Evolutionary conservation across 2,113 vertebrate genomes (phyloP).

Genomic region (Podilymbus podiceps): DNA sequence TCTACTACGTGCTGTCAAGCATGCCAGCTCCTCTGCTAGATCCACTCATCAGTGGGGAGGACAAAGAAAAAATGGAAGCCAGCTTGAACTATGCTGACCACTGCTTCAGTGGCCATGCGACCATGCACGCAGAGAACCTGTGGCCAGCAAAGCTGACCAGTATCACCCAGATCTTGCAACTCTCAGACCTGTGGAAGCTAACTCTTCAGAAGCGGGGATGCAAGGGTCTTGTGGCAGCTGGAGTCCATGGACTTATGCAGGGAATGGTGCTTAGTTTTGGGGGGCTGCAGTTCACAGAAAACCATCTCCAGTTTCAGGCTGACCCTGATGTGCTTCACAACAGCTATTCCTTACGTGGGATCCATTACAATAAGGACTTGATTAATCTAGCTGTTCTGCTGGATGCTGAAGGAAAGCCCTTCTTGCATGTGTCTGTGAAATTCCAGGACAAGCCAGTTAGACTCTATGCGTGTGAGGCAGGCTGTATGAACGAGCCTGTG

Average conservation of each 20-base stretch:
- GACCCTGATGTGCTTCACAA: conserved; percentile 95
- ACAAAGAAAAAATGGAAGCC: conserved; percentile 83
- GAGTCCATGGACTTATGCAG: conserved; percentile 92
- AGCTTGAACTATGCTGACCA: conserved; percentile 94
- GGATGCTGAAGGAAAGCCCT: conserved; percentile 88
- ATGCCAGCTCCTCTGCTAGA: conserved; percentile 85
- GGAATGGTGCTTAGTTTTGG: conserved; percentile 96
- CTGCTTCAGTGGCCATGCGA: conserved; percentile 96
- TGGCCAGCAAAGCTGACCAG: conserved; percentile 85
- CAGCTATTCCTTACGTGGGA: conserved; percentile 91
- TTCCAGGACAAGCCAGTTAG: conserved; percentile 85
- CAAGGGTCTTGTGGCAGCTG: conserved; percentile 86
- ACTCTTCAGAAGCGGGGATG: conserved; percentile 94
- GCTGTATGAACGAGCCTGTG: conserved; percentile 92
- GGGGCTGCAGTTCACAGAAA: conserved; percentile 96
- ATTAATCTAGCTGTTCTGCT: conserved; percentile 89
- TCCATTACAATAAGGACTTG: conserved; percentile 92
- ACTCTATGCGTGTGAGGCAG: conserved; percentile 93
- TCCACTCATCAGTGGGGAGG: conserved; percentile 70
- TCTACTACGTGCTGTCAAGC: conserved; percentile 91
- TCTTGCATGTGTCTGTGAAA: conserved; percentile 90
- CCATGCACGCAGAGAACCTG: conserved; percentile 95
- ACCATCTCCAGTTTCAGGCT: conserved; percentile 97
- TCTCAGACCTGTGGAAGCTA: conserved; percentile 90
- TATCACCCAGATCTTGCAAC: conserved; percentile 85